phyloP scores from a whole-genome alignment of 2,888 invertebrate genomes.

The Pachycephus smyrnensis region DNA sequence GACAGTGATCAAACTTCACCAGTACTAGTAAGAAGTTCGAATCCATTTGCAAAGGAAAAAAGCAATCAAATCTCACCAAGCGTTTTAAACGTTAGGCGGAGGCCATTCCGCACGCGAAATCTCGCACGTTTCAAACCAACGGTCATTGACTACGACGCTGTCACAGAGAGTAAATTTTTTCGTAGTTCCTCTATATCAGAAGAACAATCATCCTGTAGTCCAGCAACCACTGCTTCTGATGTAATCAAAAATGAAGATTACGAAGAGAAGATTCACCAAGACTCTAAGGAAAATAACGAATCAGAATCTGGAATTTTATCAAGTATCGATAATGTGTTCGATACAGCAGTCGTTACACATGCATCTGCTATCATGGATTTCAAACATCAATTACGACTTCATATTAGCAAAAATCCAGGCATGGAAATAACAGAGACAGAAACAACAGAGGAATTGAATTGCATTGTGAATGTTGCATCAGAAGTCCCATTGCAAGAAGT shows the following conservation, averaged over 20 bases:
- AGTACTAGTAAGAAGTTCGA: conserved; percentile 31
- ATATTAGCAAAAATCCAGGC: not conserved
- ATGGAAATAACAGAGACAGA: not conserved
- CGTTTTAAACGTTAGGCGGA: conserved; percentile 46
- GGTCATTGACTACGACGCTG: conserved; percentile 48
- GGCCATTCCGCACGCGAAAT: conserved; percentile 38
- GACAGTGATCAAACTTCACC: conserved; percentile 36
- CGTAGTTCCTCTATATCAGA: conserved; percentile 17
- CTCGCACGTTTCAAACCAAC: conserved; percentile 49
- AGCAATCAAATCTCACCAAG: conserved; percentile 51
- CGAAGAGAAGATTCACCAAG: not conserved
- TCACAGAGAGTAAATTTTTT: conserved; percentile 58
- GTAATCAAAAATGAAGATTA: not conserved
- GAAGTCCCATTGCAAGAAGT: conserved; percentile 51
- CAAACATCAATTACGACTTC: not conserved
- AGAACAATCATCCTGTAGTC: not conserved
- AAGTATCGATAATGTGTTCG: conserved; percentile 1
- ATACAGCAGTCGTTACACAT: not conserved
- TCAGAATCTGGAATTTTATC: not conserved
- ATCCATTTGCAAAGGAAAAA: conserved; percentile 47
- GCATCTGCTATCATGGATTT: not conserved
- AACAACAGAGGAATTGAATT: not conserved
- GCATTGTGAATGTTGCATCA: conserved; percentile 40
- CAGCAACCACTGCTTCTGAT: not conserved
- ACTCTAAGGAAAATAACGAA: not conserved